Evolutionary conservation across 1,140 invertebrate species (phyloP).

Genomic region (Drosophila triauraria): DNA sequence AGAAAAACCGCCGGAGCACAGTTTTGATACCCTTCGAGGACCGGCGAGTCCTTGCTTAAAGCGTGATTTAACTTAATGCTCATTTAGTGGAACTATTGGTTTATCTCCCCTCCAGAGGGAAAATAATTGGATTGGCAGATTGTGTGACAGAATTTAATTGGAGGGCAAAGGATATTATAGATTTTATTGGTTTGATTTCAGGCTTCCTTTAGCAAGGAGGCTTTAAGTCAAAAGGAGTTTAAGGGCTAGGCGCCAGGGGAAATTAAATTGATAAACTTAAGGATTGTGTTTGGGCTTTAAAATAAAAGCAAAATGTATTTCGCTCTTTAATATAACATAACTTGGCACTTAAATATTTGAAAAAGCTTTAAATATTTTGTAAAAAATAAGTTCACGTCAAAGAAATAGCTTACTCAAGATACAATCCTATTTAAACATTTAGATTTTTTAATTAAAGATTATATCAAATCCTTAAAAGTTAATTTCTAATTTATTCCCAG

Average conservation of each 20-base stretch:
- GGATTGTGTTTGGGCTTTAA: background rate
- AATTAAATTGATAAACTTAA: background rate
- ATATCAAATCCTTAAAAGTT: background rate
- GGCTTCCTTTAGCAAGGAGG: no score
- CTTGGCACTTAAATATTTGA: background rate
- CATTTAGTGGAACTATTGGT: conserved; percentile 40
- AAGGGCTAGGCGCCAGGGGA: no score
- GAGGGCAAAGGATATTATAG: conserved; percentile 15
- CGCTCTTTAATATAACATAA: background rate
- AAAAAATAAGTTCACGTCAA: background rate
- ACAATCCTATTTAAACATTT: background rate
- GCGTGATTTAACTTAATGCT: conserved; percentile 37
- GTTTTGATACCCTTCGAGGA: conserved; percentile 44
- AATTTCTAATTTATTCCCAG: background rate
- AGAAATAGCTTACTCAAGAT: background rate
- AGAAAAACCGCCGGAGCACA: conserved; percentile 33
- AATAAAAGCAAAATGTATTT: background rate
- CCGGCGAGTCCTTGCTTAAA: conserved; percentile 16
- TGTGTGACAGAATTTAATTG: conserved; percentile 44
- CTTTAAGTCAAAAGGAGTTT: background rate
- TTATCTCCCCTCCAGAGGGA: conserved; percentile 10
- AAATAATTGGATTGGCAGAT: conserved; percentile 51
- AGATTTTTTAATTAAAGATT: background rate
- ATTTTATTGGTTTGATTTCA: conserved; percentile 22
- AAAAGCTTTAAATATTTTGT: background rate